phyloP scores from a whole-genome alignment of 2,797 vertebrate genomes.

The Nyctibius grandis region DNA sequence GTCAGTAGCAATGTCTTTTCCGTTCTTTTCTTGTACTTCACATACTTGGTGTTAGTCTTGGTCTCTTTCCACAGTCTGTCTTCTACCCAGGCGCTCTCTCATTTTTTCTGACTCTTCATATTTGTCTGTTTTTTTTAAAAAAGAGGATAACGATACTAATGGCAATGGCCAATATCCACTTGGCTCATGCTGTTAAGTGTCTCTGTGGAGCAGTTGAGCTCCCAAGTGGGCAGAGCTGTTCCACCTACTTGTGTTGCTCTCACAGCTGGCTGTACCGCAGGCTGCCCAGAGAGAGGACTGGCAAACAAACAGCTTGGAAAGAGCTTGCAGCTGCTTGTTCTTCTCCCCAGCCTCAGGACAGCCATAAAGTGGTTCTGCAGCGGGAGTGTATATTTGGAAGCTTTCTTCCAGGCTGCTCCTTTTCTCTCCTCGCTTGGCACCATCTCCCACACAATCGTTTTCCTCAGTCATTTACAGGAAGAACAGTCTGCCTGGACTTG shows the following conservation, averaged over 20 bases:
- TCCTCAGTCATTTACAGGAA: slow-evolving; percentile 41
- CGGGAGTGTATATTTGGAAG: slow-evolving; percentile 36
- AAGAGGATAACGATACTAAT: background rate
- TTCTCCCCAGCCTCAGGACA: slow-evolving; percentile 44
- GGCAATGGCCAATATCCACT: background rate
- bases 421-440: slow-evolving; percentile 12
- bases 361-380: slow-evolving; percentile 21
- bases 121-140: background rate
- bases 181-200: background rate
- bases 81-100: background rate
- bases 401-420: slow-evolving; percentile 52
- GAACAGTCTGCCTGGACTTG: slow-evolving; percentile 20
- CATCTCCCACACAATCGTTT: background rate
- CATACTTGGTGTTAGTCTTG: background rate
- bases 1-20: background rate
- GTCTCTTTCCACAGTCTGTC: background rate
- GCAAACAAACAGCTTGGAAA: slow-evolving; percentile 3
- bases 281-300: slow-evolving; percentile 4
- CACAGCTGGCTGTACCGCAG: background rate
- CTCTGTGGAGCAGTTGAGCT: background rate
- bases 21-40: background rate
- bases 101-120: background rate
- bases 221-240: background rate
- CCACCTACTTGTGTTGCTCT: background rate
- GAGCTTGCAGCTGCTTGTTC: slow-evolving; percentile 27